Percentiles rank a stretch among this genome's conserved stretches.
Conservation (phyloP, 2,888 invertebrate species). For the Pandemis corylana region DNA sequence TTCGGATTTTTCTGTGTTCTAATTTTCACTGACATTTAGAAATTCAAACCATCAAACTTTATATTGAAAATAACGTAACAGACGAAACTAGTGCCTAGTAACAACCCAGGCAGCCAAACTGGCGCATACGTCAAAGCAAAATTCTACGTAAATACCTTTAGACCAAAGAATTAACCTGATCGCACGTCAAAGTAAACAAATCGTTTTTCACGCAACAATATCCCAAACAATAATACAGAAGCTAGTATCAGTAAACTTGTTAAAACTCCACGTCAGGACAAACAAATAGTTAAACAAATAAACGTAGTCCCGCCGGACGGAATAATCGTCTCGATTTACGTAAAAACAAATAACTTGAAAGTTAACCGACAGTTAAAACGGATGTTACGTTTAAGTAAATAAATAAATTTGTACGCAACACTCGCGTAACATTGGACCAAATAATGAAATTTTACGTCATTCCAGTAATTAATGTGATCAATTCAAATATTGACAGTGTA, state of each 20-base stretch:
- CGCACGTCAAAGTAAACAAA: neutral
- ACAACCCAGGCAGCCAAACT: neutral
- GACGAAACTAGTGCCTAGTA: neutral
- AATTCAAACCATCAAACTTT: too few species aligned
- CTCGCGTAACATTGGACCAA: neutral
- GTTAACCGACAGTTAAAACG: neutral
- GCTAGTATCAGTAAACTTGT: neutral
- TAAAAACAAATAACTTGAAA: neutral
- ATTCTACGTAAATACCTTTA: neutral
- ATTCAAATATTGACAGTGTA: neutral
- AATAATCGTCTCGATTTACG: neutral
- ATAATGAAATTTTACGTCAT: constrained; percentile 1
- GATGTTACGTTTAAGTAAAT: neutral
- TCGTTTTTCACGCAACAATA: neutral
- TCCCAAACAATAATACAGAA: neutral
- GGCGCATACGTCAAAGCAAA: neutral
- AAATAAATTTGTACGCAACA: neutral
- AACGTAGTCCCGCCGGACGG: neutral
- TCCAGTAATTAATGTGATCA: neutral
- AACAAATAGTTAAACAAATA: neutral
- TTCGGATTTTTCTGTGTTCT: too few species aligned
- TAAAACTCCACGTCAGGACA: neutral
- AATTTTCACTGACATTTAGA: too few species aligned
- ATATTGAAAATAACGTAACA: too few species aligned
- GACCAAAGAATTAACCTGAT: neutral